phyloP scores from a whole-genome alignment of 2,797 vertebrate genomes.

The Gymnodraco acuticeps region DNA sequence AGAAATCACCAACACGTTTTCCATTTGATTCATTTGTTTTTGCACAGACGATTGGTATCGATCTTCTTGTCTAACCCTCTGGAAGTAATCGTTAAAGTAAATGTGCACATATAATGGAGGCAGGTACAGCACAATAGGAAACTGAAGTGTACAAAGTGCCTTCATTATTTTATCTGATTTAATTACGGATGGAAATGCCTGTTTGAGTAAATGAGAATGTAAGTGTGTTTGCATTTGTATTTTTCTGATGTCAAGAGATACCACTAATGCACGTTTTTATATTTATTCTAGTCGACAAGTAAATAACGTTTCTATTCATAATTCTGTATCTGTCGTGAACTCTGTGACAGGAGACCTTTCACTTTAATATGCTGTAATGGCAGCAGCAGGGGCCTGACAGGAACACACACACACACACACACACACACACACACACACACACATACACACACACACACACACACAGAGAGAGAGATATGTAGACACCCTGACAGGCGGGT shows the following conservation, averaged over 20 bases:
- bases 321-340: fast-evolving
- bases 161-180: neutral
- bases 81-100: neutral
- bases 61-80: neutral
- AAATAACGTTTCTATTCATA: conserved; percentile 63
- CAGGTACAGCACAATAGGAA: fast-evolving
- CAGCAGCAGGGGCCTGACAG: conserved; percentile 52
- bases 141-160: neutral
- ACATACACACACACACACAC: conserved; percentile 18
- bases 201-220: neutral
- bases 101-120: neutral
- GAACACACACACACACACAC: conserved; percentile 37
- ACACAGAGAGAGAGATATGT: neutral
- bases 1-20: too few relatives aligned
- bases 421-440: conserved; percentile 18
- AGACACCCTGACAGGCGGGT: conserved; percentile 1
- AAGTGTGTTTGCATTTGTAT: neutral
- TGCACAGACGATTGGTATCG: too few relatives aligned
- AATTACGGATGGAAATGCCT: neutral
- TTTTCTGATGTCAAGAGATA: conserved; percentile 11
- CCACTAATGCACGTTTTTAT: conserved; percentile 5
- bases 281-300: conserved; percentile 54
- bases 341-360: neutral
- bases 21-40: too few relatives aligned
- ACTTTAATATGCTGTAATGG: neutral